phyloP scores from a whole-genome alignment of 1,140 invertebrate species.

The Thaumatotibia leucotreta region DNA sequence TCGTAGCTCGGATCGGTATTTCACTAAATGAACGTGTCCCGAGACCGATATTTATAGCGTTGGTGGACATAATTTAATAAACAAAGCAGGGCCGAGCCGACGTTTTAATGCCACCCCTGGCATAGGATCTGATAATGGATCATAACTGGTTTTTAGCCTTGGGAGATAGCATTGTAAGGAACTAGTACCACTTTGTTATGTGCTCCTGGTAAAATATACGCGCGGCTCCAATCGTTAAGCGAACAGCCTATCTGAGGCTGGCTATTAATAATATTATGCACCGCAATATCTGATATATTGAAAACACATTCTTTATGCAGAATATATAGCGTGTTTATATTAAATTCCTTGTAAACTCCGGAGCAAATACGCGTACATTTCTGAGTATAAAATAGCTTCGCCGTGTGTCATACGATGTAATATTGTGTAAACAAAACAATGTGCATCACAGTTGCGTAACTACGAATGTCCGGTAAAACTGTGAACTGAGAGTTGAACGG shows the following conservation, averaged over 20 bases:
- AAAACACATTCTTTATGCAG: slow-evolving; percentile 29
- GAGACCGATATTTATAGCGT: slow-evolving; percentile 55
- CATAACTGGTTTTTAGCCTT: slow-evolving; percentile 65
- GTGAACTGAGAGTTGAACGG: not conserved
- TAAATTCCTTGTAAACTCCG: not conserved
- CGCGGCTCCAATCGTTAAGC: slow-evolving; percentile 52
- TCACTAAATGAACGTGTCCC: slow-evolving; percentile 70
- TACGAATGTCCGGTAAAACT: slow-evolving; percentile 1
- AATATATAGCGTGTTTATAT: not conserved
- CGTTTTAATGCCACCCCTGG: slow-evolving; percentile 72
- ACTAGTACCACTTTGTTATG: slow-evolving; percentile 63
- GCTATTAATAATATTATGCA: slow-evolving; percentile 63
- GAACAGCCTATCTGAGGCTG: slow-evolving; percentile 51
- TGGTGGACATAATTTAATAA: slow-evolving; percentile 75
- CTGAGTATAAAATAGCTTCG: slow-evolving; percentile 20
- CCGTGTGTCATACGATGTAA: slow-evolving; percentile 26
- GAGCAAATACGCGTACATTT: not conserved
- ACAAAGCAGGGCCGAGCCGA: slow-evolving; percentile 67
- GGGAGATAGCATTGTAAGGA: slow-evolving; percentile 69
- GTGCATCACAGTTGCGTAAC: slow-evolving; percentile 1
- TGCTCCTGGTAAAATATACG: slow-evolving; percentile 53
- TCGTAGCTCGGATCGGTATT: slow-evolving; percentile 64
- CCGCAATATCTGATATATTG: slow-evolving; percentile 50
- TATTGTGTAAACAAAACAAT: slow-evolving; percentile 8
- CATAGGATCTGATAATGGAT: slow-evolving; percentile 70